phyloP scores from a whole-genome alignment of 2,113 vertebrate genomes.

The Chascanopsetta lugubris region DNA sequence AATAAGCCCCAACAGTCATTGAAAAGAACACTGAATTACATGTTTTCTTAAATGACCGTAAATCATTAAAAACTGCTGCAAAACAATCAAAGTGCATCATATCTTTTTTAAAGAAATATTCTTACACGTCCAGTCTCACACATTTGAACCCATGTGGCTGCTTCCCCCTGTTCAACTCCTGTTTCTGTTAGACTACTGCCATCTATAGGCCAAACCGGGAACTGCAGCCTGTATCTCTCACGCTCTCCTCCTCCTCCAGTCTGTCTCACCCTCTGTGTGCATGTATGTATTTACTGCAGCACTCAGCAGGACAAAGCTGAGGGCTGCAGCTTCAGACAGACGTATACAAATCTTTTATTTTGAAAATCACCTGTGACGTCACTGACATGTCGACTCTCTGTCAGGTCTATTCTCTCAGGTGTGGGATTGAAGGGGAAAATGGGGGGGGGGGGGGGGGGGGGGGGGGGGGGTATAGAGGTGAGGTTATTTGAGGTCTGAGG shows the following conservation, averaged over 20 bases:
- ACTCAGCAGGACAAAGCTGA: not conserved
- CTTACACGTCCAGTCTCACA: slow-evolving; percentile 46
- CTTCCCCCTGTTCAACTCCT: slow-evolving; percentile 22
- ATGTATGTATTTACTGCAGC: not conserved
- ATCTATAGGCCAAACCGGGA: slow-evolving; percentile 76
- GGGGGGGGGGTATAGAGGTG: too few species aligned
- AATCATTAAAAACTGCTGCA: too few species aligned
- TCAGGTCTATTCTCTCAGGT: too few species aligned
- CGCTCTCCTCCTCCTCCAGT: not conserved
- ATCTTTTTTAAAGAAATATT: slow-evolving; percentile 7
- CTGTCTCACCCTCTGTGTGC: not conserved
- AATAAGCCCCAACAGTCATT: too few species aligned
- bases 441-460: too few species aligned
- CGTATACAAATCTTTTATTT: slow-evolving; percentile 1
- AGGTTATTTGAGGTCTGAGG: too few species aligned
- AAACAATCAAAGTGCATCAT: too few species aligned
- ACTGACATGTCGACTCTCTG: not conserved
- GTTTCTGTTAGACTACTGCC: slow-evolving; percentile 79
- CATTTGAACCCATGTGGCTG: not conserved
- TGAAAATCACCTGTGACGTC: rapidly evolving
- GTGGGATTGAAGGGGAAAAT: too few species aligned
- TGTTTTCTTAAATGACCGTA: too few species aligned
- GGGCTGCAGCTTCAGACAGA: too few species aligned
- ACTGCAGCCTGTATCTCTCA: slow-evolving; percentile 12
- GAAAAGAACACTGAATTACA: too few species aligned